Base-by-base conservation (phyloP, 2,113 vertebrate species). In the Prochilodus magdalenae region DNA sequence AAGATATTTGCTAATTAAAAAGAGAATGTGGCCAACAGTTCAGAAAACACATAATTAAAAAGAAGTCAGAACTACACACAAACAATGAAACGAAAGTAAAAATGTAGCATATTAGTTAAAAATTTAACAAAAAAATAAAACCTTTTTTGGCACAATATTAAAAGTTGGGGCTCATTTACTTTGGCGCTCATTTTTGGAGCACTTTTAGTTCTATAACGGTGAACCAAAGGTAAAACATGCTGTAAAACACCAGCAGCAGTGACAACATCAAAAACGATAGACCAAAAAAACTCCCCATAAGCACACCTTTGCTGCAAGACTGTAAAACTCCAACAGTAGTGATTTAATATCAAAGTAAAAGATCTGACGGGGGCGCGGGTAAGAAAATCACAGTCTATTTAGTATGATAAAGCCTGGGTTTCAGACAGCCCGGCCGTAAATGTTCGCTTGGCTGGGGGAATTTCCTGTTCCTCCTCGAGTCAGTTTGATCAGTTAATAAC, bases 401-500 rank as follows among this genome's bases (percentile, higher is more conserved):
- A 79, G 80, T 24, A 69, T 47, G 73, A 84, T 79, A 79, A 80
- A 79, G 44, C 27, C 62, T 67, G 47, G 8, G 59, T 57, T 63
- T 66, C 65, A 72, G 76, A 82, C 55, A 81, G 65, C 72, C 0
- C 26, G 66, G 57, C 65, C 77, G 18, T 57, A 73, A 73, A 72
- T 63, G 75, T 78, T 69, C 78, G 67, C 75, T 63, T 57, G 79
- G 75, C 82, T 76, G 40, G 51, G 70, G 26, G 79, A 84, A 77
- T 69, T 82, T 87, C 83, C 66, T 73, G 77, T 82, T 82, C 66
- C 65, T 72, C 71, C 76, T 70, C 30, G 49, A 87, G 83, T 79
- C 73, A 77, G 83, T 84, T 84, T 87, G 86, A 87, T 84, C 86
- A 87, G 80, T 84, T 87, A 87, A 87, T 85, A 85, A 83, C 74